Conservation (phyloP, 2,888 invertebrate species). For the Bellardia bayeri region DNA sequence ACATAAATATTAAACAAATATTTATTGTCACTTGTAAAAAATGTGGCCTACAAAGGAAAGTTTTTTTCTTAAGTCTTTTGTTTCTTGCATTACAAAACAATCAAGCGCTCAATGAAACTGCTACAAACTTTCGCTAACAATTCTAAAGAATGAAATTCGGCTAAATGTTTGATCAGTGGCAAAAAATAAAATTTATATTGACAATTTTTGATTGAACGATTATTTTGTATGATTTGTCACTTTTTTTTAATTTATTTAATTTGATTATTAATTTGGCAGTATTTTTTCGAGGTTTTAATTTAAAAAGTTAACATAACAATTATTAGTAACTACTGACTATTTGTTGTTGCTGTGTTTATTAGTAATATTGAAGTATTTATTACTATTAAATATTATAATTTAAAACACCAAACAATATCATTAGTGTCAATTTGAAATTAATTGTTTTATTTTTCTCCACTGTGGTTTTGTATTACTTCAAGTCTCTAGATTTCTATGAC, state of each 20-base stretch:
- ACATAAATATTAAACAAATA: too few species aligned
- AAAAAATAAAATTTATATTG: neutral
- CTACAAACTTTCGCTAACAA: conserved; percentile 7
- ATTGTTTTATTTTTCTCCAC: conserved; percentile 41
- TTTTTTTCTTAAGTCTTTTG: conserved; percentile 56
- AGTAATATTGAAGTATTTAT: conserved; percentile 6
- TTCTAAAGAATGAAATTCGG: neutral
- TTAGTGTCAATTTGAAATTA: conserved; percentile 59
- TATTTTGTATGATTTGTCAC: conserved; percentile 74
- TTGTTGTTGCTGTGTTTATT: conserved; percentile 4
- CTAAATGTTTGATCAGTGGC: neutral
- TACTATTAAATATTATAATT: conserved; percentile 47
- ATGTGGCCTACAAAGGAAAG: neutral
- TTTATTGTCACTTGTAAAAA: neutral
- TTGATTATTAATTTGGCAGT: conserved; percentile 80
- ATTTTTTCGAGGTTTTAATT: conserved; percentile 68
- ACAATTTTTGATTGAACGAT: conserved; percentile 64
- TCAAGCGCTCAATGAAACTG: neutral
- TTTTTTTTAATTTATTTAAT: conserved; percentile 81
- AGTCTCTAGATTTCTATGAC: conserved; percentile 36
- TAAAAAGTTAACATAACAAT: neutral
- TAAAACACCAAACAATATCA: conserved; percentile 41
- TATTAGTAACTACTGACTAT: neutral
- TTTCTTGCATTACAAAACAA: conserved; percentile 9
- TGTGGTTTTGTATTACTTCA: conserved; percentile 10